A percentile compares a stretch with the other conserved stretches of the same genome.
These are phyloP conservation scores for Tenebrio molitor DNA, from an alignment of 1,140 invertebrate genomes.

Conservation along the genomic window DNA sequence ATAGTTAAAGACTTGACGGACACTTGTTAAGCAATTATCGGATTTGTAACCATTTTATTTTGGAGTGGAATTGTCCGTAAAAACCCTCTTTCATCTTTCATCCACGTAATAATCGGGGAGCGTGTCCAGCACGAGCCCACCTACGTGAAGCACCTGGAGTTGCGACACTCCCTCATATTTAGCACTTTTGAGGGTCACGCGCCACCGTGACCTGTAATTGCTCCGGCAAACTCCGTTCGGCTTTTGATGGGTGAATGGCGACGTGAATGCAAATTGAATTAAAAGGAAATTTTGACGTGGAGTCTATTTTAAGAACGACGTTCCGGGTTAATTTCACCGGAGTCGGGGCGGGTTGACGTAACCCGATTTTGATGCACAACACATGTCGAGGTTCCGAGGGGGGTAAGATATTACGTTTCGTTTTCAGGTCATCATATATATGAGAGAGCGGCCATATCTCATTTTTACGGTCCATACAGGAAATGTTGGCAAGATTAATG, in stretches of 20 bases:
- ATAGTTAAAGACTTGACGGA: too few relatives aligned
- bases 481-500: conserved; percentile 57
- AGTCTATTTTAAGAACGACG: conserved; percentile 29
- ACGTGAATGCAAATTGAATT: conserved; percentile 20
- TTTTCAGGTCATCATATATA: conserved; percentile 40
- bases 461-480: conserved; percentile 58
- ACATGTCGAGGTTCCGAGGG: conserved; percentile 29
- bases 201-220: conserved; percentile 22
- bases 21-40: too few relatives aligned
- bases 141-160: conserved; percentile 11
- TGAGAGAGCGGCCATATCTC: conserved; percentile 52
- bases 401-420: conserved; percentile 40
- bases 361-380: conserved; percentile 38
- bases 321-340: conserved; percentile 21
- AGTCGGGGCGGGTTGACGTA: conserved; percentile 11
- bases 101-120: not conserved
- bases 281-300: conserved; percentile 23
- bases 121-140: not conserved
- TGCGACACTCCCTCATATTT: conserved; percentile 29
- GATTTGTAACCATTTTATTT: too few relatives aligned
- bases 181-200: conserved; percentile 21
- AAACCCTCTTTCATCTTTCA: too few relatives aligned
- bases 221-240: conserved; percentile 5
- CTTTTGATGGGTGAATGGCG: not conserved
- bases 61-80: too few relatives aligned